Base-by-base conservation (phyloP, 2,113 vertebrate genomes). In the Dermatemys mawii region DNA sequence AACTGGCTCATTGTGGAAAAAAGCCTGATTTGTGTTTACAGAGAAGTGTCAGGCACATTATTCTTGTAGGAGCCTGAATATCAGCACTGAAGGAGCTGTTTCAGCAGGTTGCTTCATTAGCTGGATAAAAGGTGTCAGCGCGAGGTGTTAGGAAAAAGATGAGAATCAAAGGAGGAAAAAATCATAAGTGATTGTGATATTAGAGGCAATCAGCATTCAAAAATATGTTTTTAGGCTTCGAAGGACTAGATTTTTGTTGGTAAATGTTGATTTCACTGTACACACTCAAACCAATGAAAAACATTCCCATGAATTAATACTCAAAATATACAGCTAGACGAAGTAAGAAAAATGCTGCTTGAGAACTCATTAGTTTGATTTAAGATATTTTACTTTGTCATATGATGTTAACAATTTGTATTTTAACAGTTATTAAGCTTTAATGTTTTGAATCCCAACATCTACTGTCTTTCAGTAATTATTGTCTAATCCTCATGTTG, bases 131-230 rank as follows among this genome's bases (percentile, higher is more conserved):
- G 85, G 13, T 13, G 54, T 86, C 22, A 81, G 22, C 50, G n/a
- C 86, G 86, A 85, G 16, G 32, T 79, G 55, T 10, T 16, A 49
- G 78, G 70, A 60, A 8, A 76, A 29, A 89, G 8, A 9, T 27
- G 73, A n/a, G 5, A 87, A 76, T 14, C 17, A 46, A 93, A 89
- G 54, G 83, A 86, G 73, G 38, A 11, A 13, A 63, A 16, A 24
- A 87, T 48, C 0, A 0, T 14, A 82, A 87, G 8, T 24, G 6
- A 22, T 54, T 16, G 27, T 57, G 29, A 81, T 35, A 80, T 11
- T 81, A 48, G 35, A 41, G 48, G 22, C 35, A 53, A 22, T 19
- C 60, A 57, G 32, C 53, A 87, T 16, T 27, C 44, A 50, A 6
- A 60, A n/a, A 87, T 63, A 21, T 46, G 67, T 63, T 51, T 67